Evolutionary conservation across 2,888 invertebrate genomes (phyloP), one percentile per base, ranked within the genome.

Genomic region (Mesorhabditis spiculigera): DNA sequence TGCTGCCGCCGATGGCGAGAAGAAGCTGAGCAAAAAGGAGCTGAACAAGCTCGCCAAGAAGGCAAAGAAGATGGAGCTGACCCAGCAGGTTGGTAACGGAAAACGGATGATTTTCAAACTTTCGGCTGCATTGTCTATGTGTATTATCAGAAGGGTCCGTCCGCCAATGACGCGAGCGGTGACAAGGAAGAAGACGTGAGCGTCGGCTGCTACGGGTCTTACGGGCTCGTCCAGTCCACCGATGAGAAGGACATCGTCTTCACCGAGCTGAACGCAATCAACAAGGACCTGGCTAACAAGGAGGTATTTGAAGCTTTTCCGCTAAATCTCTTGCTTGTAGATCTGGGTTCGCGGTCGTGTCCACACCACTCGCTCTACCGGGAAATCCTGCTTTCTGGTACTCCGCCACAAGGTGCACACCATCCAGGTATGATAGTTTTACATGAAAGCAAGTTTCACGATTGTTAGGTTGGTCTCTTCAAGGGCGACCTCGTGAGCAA

Each of bases 351-450:
- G 92, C 77, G 96, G 93, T 6, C 91, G 98, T 63, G 90, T 98
- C 1, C 96, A 97, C 85, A 94, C 93, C 0, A 92, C 93, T 41
- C 89, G 97, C 63, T 92, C 93, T 0, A 95, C 95, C 89, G 95
- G 96, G 72, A 98, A 96, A 87, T 96, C 95, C 87, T 96, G 97
- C 87, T 99, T 98, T 87, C 91, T 95, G 16, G 93, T 97, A 65
- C 86, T 99, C 3, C 90, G 98, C 44, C 94, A 96, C 87, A 91
- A 91, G 82, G 93, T 93, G 74, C 92, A 91, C 87, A 95, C 95
- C 0, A 91, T 97, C 0, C 98, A 98, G 68, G 75, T 78, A 62
- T 13, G 13, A 41, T 65, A 44, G 4, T 71, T 70, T 2, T 4
- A 6, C 4, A 28, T 10, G 8, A 16, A 67, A 58, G 28, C n/a